These are phyloP conservation scores for Clivina fossor DNA, from an alignment of 2,888 invertebrate genomes.

Conservation along the genomic window DNA sequence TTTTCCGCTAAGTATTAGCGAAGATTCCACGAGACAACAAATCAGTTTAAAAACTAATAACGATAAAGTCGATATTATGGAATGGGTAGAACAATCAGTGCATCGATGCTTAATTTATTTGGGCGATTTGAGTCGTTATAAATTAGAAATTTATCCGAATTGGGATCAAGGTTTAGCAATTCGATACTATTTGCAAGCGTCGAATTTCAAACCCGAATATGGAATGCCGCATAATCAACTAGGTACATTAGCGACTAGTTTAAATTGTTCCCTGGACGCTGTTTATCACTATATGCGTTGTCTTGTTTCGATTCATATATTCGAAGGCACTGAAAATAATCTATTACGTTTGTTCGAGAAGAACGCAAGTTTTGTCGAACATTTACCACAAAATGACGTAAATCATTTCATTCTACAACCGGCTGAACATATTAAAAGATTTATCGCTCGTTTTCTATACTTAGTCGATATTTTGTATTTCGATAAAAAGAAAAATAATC, in stretches of 20 bases:
- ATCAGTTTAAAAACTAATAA: too few species aligned
- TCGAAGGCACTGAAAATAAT: slow-evolving; percentile 90
- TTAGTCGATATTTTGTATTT: slow-evolving; percentile 66
- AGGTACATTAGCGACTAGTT: slow-evolving; percentile 80
- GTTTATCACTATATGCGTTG: slow-evolving; percentile 90
- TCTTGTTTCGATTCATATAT: slow-evolving; percentile 72
- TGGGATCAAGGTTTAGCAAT: slow-evolving; percentile 71
- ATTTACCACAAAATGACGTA: slow-evolving; percentile 51
- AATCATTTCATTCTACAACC: slow-evolving; percentile 47
- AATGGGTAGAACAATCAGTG: slow-evolving; percentile 73
- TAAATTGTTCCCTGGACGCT: slow-evolving; percentile 82
- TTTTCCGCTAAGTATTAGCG: slow-evolving; percentile 61
- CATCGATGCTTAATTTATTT: slow-evolving; percentile 87
- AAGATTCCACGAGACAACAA: slow-evolving; percentile 40
- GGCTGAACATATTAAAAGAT: slow-evolving; percentile 54
- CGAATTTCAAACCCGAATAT: slow-evolving; percentile 71
- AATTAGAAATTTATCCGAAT: slow-evolving; percentile 71
- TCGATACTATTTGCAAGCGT: slow-evolving; percentile 84
- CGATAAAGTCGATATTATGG: slow-evolving; percentile 50
- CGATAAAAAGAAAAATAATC: slow-evolving; percentile 65
- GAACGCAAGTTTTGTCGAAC: slow-evolving; percentile 64
- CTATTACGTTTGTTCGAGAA: slow-evolving; percentile 72
- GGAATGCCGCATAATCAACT: slow-evolving; percentile 96
- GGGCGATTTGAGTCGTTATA: slow-evolving; percentile 88
- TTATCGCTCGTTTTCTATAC: slow-evolving; percentile 60